These are phyloP conservation scores for Heliothis virescens DNA, from an alignment of 1,140 invertebrate species.

Conservation along the genomic window DNA sequence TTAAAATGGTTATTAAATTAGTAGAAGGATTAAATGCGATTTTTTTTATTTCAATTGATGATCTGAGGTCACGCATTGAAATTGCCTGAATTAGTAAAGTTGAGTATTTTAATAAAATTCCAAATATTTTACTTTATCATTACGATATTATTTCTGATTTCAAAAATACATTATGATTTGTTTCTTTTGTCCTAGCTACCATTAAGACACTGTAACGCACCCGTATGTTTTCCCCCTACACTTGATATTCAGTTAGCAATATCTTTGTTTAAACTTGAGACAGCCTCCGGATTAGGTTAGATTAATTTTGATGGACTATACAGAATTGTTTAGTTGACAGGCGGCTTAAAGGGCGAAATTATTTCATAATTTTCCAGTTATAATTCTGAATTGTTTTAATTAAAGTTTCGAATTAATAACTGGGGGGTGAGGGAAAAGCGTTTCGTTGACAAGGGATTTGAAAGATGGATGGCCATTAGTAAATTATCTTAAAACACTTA, in stretches of 20 bases:
- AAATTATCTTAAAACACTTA: constrained; percentile 47
- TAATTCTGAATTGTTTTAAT: constrained; percentile 79
- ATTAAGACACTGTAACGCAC: too few relatives aligned
- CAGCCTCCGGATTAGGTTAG: constrained; percentile 78
- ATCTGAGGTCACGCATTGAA: too few relatives aligned
- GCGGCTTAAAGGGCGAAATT: constrained; percentile 73
- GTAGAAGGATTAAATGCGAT: too few relatives aligned
- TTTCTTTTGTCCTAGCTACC: too few relatives aligned
- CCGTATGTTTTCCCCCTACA: constrained; percentile 54
- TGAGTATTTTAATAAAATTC: too few relatives aligned
- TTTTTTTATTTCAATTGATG: too few relatives aligned
- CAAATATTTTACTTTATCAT: too few relatives aligned
- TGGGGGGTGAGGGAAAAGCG: constrained; percentile 59
- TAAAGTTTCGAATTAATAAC: constrained; percentile 75
- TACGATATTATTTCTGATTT: too few relatives aligned
- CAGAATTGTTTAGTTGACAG: constrained; percentile 82
- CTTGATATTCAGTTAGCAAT: constrained; percentile 78
- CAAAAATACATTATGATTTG: too few relatives aligned
- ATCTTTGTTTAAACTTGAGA: constrained; percentile 83
- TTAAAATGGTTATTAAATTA: constrained; percentile 6
- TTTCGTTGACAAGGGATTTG: constrained; percentile 67
- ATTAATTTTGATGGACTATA: constrained; percentile 85
- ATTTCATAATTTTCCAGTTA: constrained; percentile 78
- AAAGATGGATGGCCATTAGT: constrained; percentile 49
- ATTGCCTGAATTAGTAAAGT: too few relatives aligned